Conservation (phyloP, 2,113 vertebrate species). For the Chrysochloris asiatica region DNA sequence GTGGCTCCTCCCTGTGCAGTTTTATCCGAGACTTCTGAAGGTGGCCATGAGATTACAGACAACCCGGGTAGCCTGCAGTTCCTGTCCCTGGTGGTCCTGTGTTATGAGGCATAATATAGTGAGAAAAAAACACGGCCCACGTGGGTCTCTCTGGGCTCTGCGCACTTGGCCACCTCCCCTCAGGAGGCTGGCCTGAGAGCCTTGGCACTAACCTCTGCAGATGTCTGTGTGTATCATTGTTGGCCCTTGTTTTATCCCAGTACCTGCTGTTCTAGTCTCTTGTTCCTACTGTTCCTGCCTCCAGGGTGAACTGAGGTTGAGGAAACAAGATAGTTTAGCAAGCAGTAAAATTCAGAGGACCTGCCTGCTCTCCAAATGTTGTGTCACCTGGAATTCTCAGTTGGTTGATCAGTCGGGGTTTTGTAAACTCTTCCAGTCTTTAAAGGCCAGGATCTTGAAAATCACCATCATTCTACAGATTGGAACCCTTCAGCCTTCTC, state of each 20-base stretch:
- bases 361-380: not conserved
- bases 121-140: not conserved
- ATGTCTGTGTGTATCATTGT: rapidly evolving
- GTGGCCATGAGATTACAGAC: not conserved
- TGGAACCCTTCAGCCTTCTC: not conserved
- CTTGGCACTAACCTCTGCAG: not conserved
- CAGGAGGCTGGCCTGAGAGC: not conserved
- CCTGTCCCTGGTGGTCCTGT: no score
- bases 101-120: not conserved
- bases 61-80: no score
- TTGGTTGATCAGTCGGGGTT: not conserved
- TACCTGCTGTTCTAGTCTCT: not conserved
- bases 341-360: not conserved
- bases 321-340: not conserved
- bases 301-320: not conserved
- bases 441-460: not conserved
- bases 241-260: not conserved
- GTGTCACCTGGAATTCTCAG: not conserved
- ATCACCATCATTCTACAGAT: not conserved
- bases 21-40: not conserved
- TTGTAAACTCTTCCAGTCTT: not conserved
- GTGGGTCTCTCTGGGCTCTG: not conserved
- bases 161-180: not conserved
- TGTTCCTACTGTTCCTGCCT: not conserved
- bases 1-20: not conserved